Evolutionary conservation across 2,113 vertebrate genomes (phyloP), one percentile per base, ranked within the genome.

Genomic region (Tragelaphus scriptus): DNA sequence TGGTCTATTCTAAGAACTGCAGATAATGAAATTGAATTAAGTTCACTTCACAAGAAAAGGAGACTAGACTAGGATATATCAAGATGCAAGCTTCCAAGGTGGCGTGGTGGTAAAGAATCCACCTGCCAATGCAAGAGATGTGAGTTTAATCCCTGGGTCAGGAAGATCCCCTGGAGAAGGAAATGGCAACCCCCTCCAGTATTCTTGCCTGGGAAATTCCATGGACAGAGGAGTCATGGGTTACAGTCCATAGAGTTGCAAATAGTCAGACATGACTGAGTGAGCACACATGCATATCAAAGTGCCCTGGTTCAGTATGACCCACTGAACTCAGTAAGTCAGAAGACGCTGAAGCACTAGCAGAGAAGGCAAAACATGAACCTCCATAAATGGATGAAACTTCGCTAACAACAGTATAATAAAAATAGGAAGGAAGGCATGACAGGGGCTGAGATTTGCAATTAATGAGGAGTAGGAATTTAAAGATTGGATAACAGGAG

Each of bases 1-100:
- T 71, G 0, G 36, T 9, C 55, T 63, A 4, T 55, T 1, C 51
- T 77, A 53, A 84, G 81, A 59, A 47, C 1, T 23, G 6, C 25
- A 9, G 23, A 6, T 26, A 40, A 56, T 1, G 16, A n/a, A 51
- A 25, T 21, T 53, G n/a, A 91, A 79, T 90, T 89, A 40, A 21
- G 13, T 61, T 96, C 23, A n/a, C 44, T 25, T 96, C 49, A 28
- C 40, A 55, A 61, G 7, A 51, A 58, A 90, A 82, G 49, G 59
- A 36, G 51, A 28, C 23, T 25, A 85, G 30, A 77, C 3, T 3
- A 61, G 44, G 25, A 21, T 28, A 15, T 59, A n/a, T 68, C 44
- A 71, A n/a, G 36, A 44, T 3, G 2, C 1, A 51, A 5, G 71
- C 71, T 75, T 75, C 11, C 0, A 0, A 75, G 36, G 21, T 7